phyloP scores from a whole-genome alignment of 1,140 invertebrate species.

The Drosophila yakuba region DNA sequence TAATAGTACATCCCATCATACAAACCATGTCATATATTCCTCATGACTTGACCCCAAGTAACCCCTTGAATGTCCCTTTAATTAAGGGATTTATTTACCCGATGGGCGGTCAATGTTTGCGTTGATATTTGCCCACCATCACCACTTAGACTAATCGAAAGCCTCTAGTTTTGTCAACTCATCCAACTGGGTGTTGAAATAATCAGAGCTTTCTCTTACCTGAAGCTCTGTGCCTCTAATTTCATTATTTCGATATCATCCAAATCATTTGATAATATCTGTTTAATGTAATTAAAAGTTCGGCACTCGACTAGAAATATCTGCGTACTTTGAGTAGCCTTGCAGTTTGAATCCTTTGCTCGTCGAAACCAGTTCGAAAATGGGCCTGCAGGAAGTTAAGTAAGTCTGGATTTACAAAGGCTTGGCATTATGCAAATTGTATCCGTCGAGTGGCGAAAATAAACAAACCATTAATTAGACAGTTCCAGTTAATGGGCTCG shows the following conservation, averaged over 20 bases:
- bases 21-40: too few species aligned
- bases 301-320: neutral
- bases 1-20: neutral
- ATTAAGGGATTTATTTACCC: conserved; percentile 25
- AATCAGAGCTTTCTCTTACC: conserved; percentile 41
- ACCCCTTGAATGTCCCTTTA: conserved; percentile 5
- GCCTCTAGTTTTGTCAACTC: conserved; percentile 57
- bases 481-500: conserved; percentile 55
- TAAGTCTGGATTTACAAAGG: conserved; percentile 10
- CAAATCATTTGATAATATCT: conserved; percentile 17
- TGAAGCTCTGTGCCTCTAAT: neutral
- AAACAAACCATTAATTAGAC: conserved; percentile 64
- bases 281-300: conserved; percentile 51
- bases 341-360: conserved; percentile 34
- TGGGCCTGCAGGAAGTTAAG: conserved; percentile 42
- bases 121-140: conserved; percentile 29
- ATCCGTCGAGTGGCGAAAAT: conserved; percentile 58
- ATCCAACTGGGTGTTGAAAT: conserved; percentile 17
- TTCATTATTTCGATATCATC: conserved; percentile 56
- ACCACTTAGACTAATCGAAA: conserved; percentile 63
- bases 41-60: neutral
- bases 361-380: conserved; percentile 34
- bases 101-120: conserved; percentile 1
- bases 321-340: neutral
- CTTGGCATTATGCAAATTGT: conserved; percentile 52